Evolutionary conservation across 2,888 invertebrate species (phyloP), one percentile per base, ranked within the genome.

Genomic region (Drosophila paucipuncta): DNA sequence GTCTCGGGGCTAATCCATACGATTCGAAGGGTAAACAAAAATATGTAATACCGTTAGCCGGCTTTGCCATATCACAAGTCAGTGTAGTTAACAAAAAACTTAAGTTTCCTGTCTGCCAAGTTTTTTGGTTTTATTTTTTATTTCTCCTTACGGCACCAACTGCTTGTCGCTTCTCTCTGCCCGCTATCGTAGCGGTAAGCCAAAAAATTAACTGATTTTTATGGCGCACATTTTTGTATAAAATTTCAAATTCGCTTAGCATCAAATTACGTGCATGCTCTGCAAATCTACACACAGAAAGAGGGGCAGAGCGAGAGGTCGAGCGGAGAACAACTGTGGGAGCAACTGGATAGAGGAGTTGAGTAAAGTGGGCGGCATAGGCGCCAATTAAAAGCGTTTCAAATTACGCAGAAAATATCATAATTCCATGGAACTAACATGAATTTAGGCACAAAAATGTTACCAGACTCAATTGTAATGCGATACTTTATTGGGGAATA

Each of bases 311-410:
- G 37, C 11, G 35, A 16, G 52, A 49, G 16, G 11, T 31, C 2
- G 47, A 33, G 54, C 61, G 28, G 33, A 37, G 58, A 64, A 35
- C 60, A 55, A 68, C 59, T 68, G 58, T 58, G 74, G 62, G 70
- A 65, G 69, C 68, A 68, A 60, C 64, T 59, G 49, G 53, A 47
- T 65, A 25, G 47, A 69, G 60, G 59, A 66, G 58, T 50, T 66
- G 31, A 52, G 35, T 28, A 41, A 49, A 63, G 68, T 63, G 68
- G 78, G 78, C 78, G 79, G 81, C 69, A 77, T 81, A 83, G 87
- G 87, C 87, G 87, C 87, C 91, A 90, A 89, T 88, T 90, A 88
- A 88, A 88, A 82, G 54, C 82, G 87, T 90, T 89, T 88, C 78
- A 72, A 83, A 84, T 88, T 88, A 84, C 87, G 68, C 82, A 67